A percentile compares a stretch with the other conserved stretches of the same genome.
Evolutionary conservation across 2,113 vertebrate genomes (phyloP).

Genomic region (Coreoperca whiteheadi): DNA sequence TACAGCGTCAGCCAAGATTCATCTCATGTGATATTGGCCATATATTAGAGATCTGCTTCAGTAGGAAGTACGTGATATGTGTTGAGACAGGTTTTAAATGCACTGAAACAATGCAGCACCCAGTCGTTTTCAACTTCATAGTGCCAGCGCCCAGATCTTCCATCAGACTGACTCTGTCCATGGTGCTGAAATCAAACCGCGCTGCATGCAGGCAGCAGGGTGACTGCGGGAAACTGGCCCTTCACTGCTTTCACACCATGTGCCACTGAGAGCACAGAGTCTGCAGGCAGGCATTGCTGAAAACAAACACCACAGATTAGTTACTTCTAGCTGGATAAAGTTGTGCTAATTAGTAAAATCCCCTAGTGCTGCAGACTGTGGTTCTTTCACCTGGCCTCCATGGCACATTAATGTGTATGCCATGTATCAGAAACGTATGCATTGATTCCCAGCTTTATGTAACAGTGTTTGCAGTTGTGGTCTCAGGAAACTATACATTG

Average conservation of each 20-base stretch:
- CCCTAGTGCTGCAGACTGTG: constrained; percentile 5
- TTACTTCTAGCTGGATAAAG: constrained; percentile 23
- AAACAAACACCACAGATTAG: constrained; percentile 48
- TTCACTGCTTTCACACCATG: constrained; percentile 20
- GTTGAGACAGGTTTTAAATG: background rate
- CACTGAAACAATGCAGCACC: background rate
- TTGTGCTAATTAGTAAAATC: constrained; percentile 48
- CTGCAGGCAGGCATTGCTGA: constrained; percentile 7
- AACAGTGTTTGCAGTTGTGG: too few relatives aligned
- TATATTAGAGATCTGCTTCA: background rate
- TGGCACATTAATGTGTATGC: background rate
- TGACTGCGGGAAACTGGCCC: background rate
- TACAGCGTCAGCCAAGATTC: too few relatives aligned
- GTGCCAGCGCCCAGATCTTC: background rate
- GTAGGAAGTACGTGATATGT: background rate
- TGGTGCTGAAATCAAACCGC: constrained; percentile 71
- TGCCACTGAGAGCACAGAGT: constrained; percentile 8
- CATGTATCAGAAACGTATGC: background rate
- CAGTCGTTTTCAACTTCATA: background rate
- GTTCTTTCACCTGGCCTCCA: constrained; percentile 18
- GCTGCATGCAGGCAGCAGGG: background rate
- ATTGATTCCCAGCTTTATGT: too few relatives aligned
- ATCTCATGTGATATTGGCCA: background rate
- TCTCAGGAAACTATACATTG: too few relatives aligned
- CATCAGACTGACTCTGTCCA: constrained; percentile 65